These are phyloP conservation scores for Malurus alboscapulatus DNA, from an alignment of 2,113 vertebrate genomes.

Conservation along the genomic window DNA sequence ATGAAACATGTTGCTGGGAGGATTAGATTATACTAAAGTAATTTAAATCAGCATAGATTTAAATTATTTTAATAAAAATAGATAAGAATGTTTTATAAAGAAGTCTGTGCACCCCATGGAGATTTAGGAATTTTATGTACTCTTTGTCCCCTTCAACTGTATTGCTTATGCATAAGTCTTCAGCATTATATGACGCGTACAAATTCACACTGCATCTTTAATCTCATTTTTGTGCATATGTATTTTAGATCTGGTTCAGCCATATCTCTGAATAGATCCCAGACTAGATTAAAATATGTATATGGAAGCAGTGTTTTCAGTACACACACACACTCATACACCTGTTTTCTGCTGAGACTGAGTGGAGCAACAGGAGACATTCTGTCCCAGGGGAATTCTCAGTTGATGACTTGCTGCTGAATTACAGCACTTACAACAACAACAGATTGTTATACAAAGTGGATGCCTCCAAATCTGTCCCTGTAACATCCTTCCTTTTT, in stretches of 20 bases:
- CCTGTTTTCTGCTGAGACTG: neutral
- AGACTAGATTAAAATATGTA: neutral
- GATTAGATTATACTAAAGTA: neutral
- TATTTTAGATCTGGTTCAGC: neutral
- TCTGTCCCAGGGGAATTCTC: neutral
- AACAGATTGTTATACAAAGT: neutral
- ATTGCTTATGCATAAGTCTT: neutral
- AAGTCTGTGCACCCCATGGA: neutral
- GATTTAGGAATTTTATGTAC: neutral
- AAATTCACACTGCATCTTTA: neutral
- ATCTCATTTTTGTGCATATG: neutral
- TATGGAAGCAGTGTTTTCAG: neutral
- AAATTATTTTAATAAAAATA: neutral
- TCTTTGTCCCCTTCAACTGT: neutral
- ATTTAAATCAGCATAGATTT: neutral
- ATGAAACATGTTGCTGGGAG: neutral
- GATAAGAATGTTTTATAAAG: fast-evolving
- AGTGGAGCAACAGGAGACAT: neutral
- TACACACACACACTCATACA: neutral
- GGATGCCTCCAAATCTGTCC: neutral
- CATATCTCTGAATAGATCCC: neutral
- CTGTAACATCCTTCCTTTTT: neutral
- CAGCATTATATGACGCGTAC: neutral
- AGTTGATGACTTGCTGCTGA: neutral
- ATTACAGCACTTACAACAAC: neutral